These are phyloP conservation scores for Campylorhamphus procurvoides DNA, from an alignment of 2,113 vertebrate genomes.

Conservation along the genomic window DNA sequence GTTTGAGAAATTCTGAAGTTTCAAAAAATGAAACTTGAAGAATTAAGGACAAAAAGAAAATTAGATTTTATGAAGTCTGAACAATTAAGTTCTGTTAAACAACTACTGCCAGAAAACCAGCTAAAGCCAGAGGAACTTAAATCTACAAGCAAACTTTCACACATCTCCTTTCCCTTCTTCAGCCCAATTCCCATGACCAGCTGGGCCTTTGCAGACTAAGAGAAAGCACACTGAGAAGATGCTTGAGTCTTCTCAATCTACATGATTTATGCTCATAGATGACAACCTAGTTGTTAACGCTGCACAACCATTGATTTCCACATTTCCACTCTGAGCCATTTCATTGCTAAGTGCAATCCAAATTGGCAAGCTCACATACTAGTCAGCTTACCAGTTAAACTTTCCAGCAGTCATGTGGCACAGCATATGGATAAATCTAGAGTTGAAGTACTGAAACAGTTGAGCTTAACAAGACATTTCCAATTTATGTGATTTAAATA, in stretches of 20 bases:
- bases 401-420: not conserved
- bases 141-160: not conserved
- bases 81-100: not conserved
- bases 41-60: not conserved
- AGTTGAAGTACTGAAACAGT: not conserved
- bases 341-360: not conserved
- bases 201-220: not conserved
- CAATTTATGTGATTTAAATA: not conserved
- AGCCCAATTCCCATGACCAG: not conserved
- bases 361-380: not conserved
- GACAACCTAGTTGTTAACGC: not conserved
- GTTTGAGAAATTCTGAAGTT: not conserved
- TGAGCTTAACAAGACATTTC: not conserved
- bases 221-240: not conserved
- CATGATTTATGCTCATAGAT: not conserved
- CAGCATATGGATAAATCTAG: not conserved
- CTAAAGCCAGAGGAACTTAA: not conserved
- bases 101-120: not conserved
- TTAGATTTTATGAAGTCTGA: not conserved
- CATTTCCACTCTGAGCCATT: not conserved
- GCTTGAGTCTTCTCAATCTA: not conserved
- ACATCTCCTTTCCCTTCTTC: not conserved
- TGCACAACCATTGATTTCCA: not conserved
- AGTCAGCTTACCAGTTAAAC: not conserved
- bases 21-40: not conserved